Evolutionary conservation across 1,140 invertebrate genomes (phyloP).

Genomic region (Copidosoma floridanum): DNA sequence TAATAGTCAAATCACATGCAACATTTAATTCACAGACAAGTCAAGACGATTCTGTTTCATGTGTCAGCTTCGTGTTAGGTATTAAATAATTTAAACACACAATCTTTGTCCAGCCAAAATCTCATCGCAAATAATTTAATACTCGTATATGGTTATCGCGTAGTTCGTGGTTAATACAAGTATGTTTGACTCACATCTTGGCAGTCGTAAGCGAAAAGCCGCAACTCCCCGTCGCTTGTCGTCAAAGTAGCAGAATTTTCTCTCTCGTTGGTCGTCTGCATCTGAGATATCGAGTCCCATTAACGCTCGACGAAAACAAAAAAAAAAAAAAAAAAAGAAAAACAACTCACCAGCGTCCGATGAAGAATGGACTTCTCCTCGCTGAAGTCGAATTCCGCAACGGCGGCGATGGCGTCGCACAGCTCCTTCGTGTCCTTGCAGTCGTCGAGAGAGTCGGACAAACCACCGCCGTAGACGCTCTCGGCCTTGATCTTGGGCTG

Average conservation of each 20-base stretch:
- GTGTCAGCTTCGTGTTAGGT: too few relatives aligned
- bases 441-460: too few relatives aligned
- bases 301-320: background rate
- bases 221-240: constrained; percentile 53
- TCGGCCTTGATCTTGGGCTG: constrained; percentile 49
- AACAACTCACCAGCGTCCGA: constrained; percentile 47
- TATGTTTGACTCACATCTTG: constrained; percentile 49
- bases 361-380: constrained; percentile 55
- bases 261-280: constrained; percentile 54
- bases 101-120: too few relatives aligned
- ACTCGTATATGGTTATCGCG: too few relatives aligned
- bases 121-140: too few relatives aligned
- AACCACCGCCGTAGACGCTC: constrained; percentile 28
- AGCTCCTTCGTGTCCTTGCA: constrained; percentile 50
- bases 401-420: constrained; percentile 51
- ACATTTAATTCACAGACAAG: too few relatives aligned
- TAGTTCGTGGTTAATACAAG: too few relatives aligned
- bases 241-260: constrained; percentile 54
- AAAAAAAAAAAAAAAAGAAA: background rate
- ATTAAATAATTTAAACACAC: too few relatives aligned
- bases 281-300: constrained; percentile 30
- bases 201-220: constrained; percentile 54
- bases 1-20: too few relatives aligned
- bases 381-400: constrained; percentile 52
- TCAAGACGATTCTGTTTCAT: too few relatives aligned